Evolutionary conservation across 1,140 invertebrate species (phyloP).

Genomic region (Battus philenor): DNA sequence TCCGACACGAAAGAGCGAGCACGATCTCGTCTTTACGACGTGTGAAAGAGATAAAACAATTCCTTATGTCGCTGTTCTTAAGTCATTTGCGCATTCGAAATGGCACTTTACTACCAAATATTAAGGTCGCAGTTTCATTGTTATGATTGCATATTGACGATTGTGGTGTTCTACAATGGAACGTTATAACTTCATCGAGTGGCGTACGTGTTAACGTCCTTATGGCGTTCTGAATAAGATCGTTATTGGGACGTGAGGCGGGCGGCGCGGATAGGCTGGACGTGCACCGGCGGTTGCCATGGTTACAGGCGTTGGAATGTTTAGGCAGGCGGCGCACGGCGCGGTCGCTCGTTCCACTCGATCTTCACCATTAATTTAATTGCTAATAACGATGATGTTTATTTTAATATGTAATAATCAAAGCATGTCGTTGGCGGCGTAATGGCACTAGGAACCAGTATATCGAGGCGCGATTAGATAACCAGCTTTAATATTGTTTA

Average conservation of each 20-base stretch:
- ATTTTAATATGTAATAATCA: conserved; percentile 16
- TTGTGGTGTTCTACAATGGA: conserved; percentile 52
- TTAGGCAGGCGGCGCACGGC: conserved; percentile 34
- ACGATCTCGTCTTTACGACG: conserved; percentile 63
- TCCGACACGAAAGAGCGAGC: conserved; percentile 43
- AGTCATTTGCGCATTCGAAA: conserved; percentile 58
- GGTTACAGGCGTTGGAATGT: conserved; percentile 63
- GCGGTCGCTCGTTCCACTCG: conserved; percentile 45
- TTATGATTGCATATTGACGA: conserved; percentile 59
- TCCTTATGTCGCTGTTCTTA: conserved; percentile 73
- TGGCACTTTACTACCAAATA: conserved; percentile 54
- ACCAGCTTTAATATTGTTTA: neutral
- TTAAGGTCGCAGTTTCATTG: conserved; percentile 72
- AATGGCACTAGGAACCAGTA: conserved; percentile 9
- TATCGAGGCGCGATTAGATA: conserved; percentile 6
- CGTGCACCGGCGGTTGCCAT: conserved; percentile 52
- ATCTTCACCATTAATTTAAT: conserved; percentile 58
- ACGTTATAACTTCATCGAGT: conserved; percentile 70
- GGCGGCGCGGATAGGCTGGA: conserved; percentile 28
- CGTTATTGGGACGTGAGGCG: conserved; percentile 38
- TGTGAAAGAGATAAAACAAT: conserved; percentile 73
- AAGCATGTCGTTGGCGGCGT: conserved; percentile 1
- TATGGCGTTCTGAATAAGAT: conserved; percentile 42
- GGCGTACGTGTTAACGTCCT: conserved; percentile 42
- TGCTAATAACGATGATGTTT: conserved; percentile 30